Percentiles rank a stretch among this genome's conserved stretches.
phyloP scores from a whole-genome alignment of 2,888 invertebrate genomes.

The Anticlea derivata region DNA sequence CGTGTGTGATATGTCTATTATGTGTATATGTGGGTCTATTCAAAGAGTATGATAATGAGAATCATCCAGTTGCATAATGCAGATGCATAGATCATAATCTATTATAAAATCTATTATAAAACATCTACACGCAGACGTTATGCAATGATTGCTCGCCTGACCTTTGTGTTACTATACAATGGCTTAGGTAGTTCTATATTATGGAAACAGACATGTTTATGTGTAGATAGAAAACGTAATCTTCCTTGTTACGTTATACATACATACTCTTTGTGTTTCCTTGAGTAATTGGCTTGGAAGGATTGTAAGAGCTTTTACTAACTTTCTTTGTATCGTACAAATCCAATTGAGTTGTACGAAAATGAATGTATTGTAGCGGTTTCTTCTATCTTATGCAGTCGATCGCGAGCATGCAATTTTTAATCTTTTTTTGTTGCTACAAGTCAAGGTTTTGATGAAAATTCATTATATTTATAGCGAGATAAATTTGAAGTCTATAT shows the following conservation, averaged over 20 bases:
- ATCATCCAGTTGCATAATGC: constrained; percentile 40
- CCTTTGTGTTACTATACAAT: constrained; percentile 52
- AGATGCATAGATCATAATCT: constrained; percentile 48
- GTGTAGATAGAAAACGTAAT: constrained; percentile 32
- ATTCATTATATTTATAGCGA: constrained; percentile 2
- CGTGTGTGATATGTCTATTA: too few relatives aligned
- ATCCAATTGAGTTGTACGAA: constrained; percentile 7
- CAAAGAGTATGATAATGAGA: constrained; percentile 11
- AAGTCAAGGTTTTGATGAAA: constrained; percentile 10
- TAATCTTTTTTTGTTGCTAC: not conserved
- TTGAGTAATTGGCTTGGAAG: constrained; percentile 44
- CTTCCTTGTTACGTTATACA: constrained; percentile 39
- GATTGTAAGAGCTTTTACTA: constrained; percentile 35
- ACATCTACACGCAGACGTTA: constrained; percentile 46
- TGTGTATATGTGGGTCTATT: constrained; percentile 4
- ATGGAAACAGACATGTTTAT: constrained; percentile 17
- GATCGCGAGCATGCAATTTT: not conserved
- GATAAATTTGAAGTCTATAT: constrained; percentile 3
- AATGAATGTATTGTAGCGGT: not conserved
- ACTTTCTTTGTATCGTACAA: constrained; percentile 5
- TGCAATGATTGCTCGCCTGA: constrained; percentile 44
- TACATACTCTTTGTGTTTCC: constrained; percentile 38
- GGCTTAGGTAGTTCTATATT: constrained; percentile 19
- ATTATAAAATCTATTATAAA: too few relatives aligned
- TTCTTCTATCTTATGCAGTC: not conserved